Conservation (phyloP, 1,140 invertebrate genomes). For the Pteromalus puparum region DNA sequence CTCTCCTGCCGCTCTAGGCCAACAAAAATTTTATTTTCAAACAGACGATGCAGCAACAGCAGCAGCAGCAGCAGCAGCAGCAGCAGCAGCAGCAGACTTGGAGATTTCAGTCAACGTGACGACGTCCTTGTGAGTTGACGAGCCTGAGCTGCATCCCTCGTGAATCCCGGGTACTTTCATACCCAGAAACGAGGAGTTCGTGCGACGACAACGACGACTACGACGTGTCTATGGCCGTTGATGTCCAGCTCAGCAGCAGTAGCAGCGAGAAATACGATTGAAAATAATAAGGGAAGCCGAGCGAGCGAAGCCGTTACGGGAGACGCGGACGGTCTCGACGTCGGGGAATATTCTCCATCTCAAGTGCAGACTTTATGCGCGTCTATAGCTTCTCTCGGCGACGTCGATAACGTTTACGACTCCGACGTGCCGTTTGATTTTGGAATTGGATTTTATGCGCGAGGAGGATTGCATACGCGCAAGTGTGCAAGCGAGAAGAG, state of each 20-base stretch:
- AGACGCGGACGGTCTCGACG: not conserved
- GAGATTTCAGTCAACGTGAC: slow-evolving; percentile 2
- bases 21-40: slow-evolving; percentile 18
- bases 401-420: slow-evolving; percentile 24
- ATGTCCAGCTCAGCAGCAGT: slow-evolving; percentile 49
- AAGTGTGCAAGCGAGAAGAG: no score
- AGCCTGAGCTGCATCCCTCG: not conserved
- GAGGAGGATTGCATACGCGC: not conserved
- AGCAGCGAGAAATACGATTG: slow-evolving; percentile 53
- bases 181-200: slow-evolving; percentile 52
- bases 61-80: not conserved
- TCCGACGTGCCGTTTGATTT: slow-evolving; percentile 15
- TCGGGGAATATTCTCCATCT: slow-evolving; percentile 32
- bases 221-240: slow-evolving; percentile 51
- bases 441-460: slow-evolving; percentile 32
- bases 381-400: not conserved
- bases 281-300: slow-evolving; percentile 58
- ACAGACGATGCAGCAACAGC: not conserved
- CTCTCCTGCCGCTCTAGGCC: no score
- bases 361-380: slow-evolving; percentile 31
- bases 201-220: not conserved
- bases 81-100: not conserved
- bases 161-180: not conserved
- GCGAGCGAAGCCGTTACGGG: slow-evolving; percentile 8
- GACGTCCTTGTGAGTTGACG: not conserved